Conservation (phyloP, 2,113 vertebrate genomes). For the Ictalurus furcatus region DNA sequence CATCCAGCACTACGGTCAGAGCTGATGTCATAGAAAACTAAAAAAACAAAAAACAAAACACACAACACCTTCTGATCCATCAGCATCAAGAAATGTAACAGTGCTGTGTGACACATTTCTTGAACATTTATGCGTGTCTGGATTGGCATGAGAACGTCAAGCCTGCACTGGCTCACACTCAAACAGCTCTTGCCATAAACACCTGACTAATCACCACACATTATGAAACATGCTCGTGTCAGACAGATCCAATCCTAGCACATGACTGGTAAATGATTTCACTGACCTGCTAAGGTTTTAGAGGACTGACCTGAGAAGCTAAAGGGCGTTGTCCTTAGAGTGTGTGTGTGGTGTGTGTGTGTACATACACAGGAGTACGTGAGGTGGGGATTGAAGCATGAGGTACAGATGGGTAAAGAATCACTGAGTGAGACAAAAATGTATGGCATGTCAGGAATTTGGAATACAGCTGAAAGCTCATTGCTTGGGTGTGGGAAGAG, state of each 20-base stretch:
- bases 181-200: neutral
- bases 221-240: neutral
- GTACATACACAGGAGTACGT: neutral
- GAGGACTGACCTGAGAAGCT: neutral
- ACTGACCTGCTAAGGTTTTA: neutral
- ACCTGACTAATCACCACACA: neutral
- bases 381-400: neutral
- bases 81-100: neutral
- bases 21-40: neutral
- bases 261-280: neutral
- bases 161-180: neutral
- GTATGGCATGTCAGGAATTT: conserved; percentile 39
- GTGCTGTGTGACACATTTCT: neutral
- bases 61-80: neutral
- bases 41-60: too few relatives aligned
- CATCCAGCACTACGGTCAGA: neutral
- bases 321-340: neutral
- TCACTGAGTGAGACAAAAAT: neutral
- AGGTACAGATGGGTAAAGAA: conserved; percentile 11
- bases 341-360: neutral
- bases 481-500: neutral
- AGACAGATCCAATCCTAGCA: neutral
- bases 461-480: conserved; percentile 10
- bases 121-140: neutral
- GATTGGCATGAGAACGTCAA: neutral